These are phyloP conservation scores for Cactoblastis cactorum DNA, from an alignment of 2,888 invertebrate species.

Conservation along the genomic window DNA sequence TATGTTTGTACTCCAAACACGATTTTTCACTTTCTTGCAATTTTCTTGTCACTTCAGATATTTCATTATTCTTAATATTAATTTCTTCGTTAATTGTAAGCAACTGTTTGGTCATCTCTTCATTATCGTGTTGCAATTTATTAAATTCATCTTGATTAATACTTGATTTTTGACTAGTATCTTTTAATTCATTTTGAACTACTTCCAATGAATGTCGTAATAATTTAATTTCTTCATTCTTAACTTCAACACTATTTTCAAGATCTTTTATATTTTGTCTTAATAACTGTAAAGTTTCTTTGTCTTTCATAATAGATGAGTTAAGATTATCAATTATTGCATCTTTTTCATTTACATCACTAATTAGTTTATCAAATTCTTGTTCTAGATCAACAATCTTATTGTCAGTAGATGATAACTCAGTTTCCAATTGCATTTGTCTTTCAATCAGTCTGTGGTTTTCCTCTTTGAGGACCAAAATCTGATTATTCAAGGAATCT, in stretches of 20 bases:
- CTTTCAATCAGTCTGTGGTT: slow-evolving; percentile 39
- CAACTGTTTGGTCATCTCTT: slow-evolving; percentile 46
- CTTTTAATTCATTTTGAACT: slow-evolving; percentile 33
- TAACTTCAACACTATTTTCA: slow-evolving; percentile 37
- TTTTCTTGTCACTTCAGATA: slow-evolving; percentile 37
- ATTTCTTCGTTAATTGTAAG: slow-evolving; percentile 46
- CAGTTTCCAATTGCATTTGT: slow-evolving; percentile 46
- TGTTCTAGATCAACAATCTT: slow-evolving; percentile 60
- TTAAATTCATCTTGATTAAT: slow-evolving; percentile 42
- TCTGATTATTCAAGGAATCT: slow-evolving; percentile 38
- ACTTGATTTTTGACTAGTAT: slow-evolving; percentile 30
- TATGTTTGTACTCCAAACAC: slow-evolving; percentile 32
- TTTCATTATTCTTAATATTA: slow-evolving; percentile 38
- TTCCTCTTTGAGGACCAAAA: slow-evolving; percentile 42
- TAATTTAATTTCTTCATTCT: slow-evolving; percentile 50
- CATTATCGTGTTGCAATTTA: slow-evolving; percentile 45
- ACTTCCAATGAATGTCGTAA: slow-evolving; percentile 40
- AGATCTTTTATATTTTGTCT: slow-evolving; percentile 42
- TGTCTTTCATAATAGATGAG: slow-evolving; percentile 39
- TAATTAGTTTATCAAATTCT: slow-evolving; percentile 54
- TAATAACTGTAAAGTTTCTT: slow-evolving; percentile 32
- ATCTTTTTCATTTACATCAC: slow-evolving; percentile 64
- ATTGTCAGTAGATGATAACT: slow-evolving; percentile 45
- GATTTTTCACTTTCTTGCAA: slow-evolving; percentile 39
- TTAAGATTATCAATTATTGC: slow-evolving; percentile 53